Evolutionary conservation across 2,797 vertebrate genomes (phyloP).

Genomic region (Crax fasciolata): DNA sequence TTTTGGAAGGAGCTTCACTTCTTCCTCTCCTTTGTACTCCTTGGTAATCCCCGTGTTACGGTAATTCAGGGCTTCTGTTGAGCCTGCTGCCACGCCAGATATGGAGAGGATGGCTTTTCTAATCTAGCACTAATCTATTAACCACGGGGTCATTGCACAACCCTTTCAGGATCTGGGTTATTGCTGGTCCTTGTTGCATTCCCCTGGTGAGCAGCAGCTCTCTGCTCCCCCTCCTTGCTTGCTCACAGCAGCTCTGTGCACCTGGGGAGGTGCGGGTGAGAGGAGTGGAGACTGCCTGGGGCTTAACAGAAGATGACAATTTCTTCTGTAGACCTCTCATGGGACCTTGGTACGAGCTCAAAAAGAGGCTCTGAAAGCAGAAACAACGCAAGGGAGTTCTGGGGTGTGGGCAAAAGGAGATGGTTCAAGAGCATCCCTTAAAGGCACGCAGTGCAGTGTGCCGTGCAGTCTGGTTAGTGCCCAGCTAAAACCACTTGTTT

Average conservation of each 20-base stretch:
- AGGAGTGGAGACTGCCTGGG: not conserved
- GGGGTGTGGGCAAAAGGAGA: not conserved
- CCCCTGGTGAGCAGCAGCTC: not conserved
- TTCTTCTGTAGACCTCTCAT: not conserved
- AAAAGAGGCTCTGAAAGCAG: not conserved
- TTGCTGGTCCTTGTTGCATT: accelerated
- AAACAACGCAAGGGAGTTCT: not conserved
- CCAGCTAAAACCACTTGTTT: not conserved
- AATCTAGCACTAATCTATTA: not conserved
- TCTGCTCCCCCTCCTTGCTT: accelerated
- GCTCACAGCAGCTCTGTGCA: accelerated
- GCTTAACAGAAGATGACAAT: not conserved
- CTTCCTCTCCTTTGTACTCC: not conserved
- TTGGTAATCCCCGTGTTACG: not conserved
- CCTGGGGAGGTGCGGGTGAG: not conserved
- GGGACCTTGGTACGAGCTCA: not conserved
- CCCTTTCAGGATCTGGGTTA: not conserved
- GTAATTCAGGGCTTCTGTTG: not conserved
- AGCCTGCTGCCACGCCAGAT: not conserved
- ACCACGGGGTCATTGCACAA: not conserved
- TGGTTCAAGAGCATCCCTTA: not conserved
- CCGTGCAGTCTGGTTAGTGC: too few relatives aligned
- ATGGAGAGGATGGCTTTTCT: not conserved
- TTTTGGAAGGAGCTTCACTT: conserved; percentile 47
- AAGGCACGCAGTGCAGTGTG: not conserved